Evolutionary conservation across 2,113 vertebrate species (phyloP).

Genomic region (Cathartes aura): DNA sequence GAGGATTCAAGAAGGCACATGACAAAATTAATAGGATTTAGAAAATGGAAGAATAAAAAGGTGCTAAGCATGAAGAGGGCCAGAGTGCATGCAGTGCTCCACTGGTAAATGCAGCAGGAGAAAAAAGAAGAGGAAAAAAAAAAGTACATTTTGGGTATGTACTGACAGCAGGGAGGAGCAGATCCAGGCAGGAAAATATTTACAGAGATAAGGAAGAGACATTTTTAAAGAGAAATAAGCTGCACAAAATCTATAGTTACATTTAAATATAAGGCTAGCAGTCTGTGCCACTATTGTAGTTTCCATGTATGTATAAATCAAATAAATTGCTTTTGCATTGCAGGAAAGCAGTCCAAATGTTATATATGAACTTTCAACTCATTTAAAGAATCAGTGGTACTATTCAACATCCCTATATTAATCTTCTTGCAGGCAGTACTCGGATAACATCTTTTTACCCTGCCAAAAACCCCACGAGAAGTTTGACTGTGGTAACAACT

Average conservation of each 20-base stretch:
- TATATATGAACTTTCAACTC: not conserved
- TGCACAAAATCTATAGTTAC: not conserved
- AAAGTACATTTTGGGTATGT: not conserved
- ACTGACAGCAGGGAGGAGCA: not conserved
- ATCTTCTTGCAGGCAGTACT: not conserved
- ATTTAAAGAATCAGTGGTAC: not conserved
- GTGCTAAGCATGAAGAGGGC: not conserved
- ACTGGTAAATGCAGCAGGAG: not conserved
- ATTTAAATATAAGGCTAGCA: not conserved
- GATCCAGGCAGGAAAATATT: not conserved
- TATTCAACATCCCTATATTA: not conserved
- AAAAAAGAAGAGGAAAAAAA: not conserved
- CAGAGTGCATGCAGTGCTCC: not conserved
- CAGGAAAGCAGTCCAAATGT: not conserved
- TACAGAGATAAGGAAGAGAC: not conserved
- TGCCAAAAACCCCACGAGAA: not conserved
- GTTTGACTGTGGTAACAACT: not conserved
- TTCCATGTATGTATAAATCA: not conserved
- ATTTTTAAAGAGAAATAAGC: not conserved
- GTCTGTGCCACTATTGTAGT: not conserved
- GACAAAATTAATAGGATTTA: not conserved
- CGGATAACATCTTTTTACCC: not conserved
- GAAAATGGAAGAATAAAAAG: not conserved
- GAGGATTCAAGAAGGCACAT: not conserved
- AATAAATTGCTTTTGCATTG: not conserved